phyloP scores from a whole-genome alignment of 2,113 vertebrate species.

The Irena cyanogastra region DNA sequence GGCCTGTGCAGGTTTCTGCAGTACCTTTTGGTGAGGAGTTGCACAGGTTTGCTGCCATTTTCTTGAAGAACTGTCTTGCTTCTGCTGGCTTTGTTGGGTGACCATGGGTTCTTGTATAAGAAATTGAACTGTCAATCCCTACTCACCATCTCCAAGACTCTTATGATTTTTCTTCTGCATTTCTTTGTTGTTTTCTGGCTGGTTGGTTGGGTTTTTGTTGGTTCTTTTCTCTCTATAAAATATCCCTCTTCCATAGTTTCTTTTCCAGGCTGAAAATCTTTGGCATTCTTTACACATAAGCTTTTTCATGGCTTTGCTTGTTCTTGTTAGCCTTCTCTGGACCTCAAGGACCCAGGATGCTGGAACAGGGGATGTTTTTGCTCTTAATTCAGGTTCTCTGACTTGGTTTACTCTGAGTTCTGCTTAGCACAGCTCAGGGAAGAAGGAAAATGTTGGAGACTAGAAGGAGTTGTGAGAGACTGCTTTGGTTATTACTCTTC shows the following conservation, averaged over 20 bases:
- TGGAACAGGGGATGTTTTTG: not conserved
- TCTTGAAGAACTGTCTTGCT: not conserved
- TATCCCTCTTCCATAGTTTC: not conserved
- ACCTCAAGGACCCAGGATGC: not conserved
- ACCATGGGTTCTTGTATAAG: not conserved
- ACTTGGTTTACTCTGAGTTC: not conserved
- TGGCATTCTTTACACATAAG: rapidly evolving
- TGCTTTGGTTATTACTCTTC: not conserved
- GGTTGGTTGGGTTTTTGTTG: not conserved
- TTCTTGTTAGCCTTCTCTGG: not conserved
- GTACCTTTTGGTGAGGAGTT: not conserved
- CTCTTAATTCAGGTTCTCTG: not conserved
- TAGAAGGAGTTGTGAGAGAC: not conserved
- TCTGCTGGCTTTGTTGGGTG: not conserved
- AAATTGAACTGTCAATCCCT: not conserved
- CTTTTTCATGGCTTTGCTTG: not conserved
- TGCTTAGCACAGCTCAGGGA: not conserved
- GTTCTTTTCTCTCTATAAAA: not conserved
- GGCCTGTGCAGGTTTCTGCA: not conserved
- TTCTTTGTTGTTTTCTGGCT: not conserved
- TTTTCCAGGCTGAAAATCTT: not conserved
- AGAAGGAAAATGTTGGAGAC: not conserved
- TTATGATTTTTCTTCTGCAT: not conserved
- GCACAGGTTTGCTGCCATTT: not conserved
- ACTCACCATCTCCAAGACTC: not conserved